Conservation (phyloP, 2,888 invertebrate genomes). For the Axea sp. region DNA sequence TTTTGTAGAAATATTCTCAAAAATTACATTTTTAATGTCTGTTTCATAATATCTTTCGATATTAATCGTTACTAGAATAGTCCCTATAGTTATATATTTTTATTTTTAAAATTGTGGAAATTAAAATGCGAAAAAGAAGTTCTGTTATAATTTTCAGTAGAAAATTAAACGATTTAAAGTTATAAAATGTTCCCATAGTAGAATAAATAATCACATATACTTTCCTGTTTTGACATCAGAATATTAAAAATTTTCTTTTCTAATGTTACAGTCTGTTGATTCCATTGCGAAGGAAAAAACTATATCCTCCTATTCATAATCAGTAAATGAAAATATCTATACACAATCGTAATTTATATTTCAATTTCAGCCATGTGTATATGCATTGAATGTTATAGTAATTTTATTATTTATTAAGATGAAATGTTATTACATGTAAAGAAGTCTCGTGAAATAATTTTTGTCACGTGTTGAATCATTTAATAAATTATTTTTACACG, state of each 20-base stretch:
- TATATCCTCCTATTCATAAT: slow-evolving; percentile 21
- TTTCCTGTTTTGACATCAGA: slow-evolving; percentile 21
- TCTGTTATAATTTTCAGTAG: no score
- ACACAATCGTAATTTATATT: slow-evolving; percentile 21
- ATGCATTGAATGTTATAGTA: slow-evolving; percentile 13
- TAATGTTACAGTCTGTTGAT: slow-evolving; percentile 6
- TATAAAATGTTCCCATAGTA: no score
- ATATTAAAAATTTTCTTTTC: slow-evolving; percentile 20
- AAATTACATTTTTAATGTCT: no score
- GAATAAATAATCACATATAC: neutral
- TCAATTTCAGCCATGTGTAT: slow-evolving; percentile 18
- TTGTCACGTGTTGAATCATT: slow-evolving; percentile 33
- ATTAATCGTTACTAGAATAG: no score
- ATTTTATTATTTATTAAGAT: slow-evolving; percentile 9
- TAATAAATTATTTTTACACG: slow-evolving; percentile 39
- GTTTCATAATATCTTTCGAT: no score
- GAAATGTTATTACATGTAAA: slow-evolving; percentile 15
- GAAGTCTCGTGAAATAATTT: no score
- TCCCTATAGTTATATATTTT: no score
- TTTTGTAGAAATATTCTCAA: no score
- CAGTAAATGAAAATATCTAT: slow-evolving; percentile 7
- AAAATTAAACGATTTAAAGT: no score
- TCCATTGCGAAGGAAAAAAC: slow-evolving; percentile 18
- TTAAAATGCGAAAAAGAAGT: no score
- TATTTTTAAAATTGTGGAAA: no score